These are phyloP conservation scores for Notoglanidium macrostoma DNA, from an alignment of 2,797 vertebrate species.

Conservation along the genomic window DNA sequence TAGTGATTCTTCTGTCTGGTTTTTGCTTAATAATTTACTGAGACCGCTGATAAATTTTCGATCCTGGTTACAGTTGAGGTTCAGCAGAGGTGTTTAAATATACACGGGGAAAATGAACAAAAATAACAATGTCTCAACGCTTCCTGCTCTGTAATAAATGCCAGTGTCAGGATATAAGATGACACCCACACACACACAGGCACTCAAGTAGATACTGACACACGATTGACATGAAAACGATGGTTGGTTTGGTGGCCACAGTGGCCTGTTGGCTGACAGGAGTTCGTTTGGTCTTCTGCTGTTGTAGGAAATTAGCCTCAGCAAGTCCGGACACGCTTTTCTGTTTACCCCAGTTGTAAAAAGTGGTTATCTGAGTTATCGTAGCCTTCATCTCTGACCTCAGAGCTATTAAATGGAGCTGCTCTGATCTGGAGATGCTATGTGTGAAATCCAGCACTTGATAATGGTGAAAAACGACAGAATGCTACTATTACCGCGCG, in stretches of 20 bases:
- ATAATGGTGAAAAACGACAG: not conserved
- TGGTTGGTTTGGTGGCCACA: not conserved
- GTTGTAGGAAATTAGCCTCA: not conserved
- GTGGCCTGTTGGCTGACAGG: no score
- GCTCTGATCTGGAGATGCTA: not conserved
- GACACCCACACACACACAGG: not conserved
- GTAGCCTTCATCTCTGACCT: not conserved
- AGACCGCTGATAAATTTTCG: conserved; percentile 27
- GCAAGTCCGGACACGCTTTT: not conserved
- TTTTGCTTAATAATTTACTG: conserved; percentile 30
- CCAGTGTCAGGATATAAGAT: not conserved
- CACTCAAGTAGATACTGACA: not conserved
- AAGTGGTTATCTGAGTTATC: not conserved
- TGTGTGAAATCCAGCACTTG: not conserved
- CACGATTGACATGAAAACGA: not conserved
- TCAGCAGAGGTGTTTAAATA: not conserved
- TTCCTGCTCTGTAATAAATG: conserved; percentile 4
- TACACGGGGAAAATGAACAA: not conserved
- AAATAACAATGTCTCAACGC: not conserved
- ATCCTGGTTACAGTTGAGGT: conserved; percentile 9
- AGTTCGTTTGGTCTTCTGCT: no score
- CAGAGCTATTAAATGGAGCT: no score
- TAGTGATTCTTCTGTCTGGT: conserved; percentile 16
- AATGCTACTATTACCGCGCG: not conserved
- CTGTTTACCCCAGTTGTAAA: not conserved